Evolutionary conservation across 1,140 invertebrate species (phyloP).

Genomic region (Meteorus sp.): DNA sequence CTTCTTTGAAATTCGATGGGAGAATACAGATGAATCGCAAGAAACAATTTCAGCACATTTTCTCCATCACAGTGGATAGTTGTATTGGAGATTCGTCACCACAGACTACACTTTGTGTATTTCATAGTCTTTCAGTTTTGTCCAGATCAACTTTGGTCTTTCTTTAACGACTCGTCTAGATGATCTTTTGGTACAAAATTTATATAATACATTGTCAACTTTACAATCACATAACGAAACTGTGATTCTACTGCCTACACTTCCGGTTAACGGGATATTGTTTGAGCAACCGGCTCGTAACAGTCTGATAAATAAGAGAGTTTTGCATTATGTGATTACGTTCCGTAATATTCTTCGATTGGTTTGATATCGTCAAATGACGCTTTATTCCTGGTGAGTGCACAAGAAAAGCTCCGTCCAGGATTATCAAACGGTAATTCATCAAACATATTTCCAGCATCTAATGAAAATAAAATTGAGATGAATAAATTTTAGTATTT

Average conservation of each 20-base stretch:
- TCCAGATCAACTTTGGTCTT: no score
- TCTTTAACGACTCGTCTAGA: no score
- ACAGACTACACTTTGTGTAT: no score
- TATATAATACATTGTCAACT: not conserved
- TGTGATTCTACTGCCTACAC: slow-evolving; percentile 54
- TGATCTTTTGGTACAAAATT: not conserved
- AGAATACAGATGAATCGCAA: no score
- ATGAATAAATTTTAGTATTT: no score
- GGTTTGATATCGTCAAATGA: slow-evolving; percentile 42
- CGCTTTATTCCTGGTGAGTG: slow-evolving; percentile 74
- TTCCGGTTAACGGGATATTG: slow-evolving; percentile 64
- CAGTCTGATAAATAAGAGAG: slow-evolving; percentile 64
- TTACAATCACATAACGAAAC: no score
- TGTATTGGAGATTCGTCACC: no score
- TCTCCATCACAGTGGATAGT: no score
- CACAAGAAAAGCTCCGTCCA: slow-evolving; percentile 78
- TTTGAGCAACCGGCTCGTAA: slow-evolving; percentile 62
- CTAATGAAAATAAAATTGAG: no score
- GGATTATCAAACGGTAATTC: slow-evolving; percentile 73
- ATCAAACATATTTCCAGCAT: slow-evolving; percentile 81
- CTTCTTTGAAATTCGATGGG: no score
- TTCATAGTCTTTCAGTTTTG: no score
- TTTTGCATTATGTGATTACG: slow-evolving; percentile 64
- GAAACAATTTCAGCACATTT: no score
- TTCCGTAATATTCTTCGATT: slow-evolving; percentile 40